Evolutionary conservation across 2,888 invertebrate genomes (phyloP).

Genomic region (Antheraea assamensis): DNA sequence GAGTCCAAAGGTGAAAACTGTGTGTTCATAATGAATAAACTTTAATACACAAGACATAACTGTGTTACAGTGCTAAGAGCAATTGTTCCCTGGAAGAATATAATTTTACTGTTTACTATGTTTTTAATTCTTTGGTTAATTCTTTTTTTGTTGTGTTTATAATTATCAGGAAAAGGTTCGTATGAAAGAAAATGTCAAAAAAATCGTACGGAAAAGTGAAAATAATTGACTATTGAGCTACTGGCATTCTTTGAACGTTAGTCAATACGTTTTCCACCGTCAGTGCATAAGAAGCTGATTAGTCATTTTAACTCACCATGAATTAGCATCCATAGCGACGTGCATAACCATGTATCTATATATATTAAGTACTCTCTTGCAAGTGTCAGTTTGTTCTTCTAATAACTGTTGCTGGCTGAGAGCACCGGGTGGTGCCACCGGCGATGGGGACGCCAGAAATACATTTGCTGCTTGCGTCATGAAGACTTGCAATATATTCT

Average conservation of each 20-base stretch:
- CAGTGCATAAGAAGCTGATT: background rate
- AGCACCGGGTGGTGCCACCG: constrained; percentile 75
- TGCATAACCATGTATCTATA: constrained; percentile 99
- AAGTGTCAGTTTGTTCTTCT: constrained; percentile 97
- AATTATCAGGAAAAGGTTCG: no score
- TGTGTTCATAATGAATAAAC: background rate
- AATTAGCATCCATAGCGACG: constrained; percentile 93
- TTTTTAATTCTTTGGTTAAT: no score
- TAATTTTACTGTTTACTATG: no score
- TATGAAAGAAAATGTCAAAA: no score
- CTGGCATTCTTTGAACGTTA: no score
- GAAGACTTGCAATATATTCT: constrained; percentile 93
- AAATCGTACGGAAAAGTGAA: no score
- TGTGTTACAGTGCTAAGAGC: no score
- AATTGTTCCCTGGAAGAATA: no score
- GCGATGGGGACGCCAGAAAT: constrained; percentile 87
- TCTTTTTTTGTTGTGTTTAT: no score
- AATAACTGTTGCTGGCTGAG: constrained; percentile 84
- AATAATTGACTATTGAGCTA: no score
- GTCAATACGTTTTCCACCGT: background rate
- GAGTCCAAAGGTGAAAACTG: no score
- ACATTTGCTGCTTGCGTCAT: constrained; percentile 98
- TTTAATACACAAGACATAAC: background rate
- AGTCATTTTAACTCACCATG: constrained; percentile 86
- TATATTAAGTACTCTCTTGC: constrained; percentile 97